Base-by-base conservation (phyloP, 2,797 vertebrate genomes). In the Catamblyrhynchus diadema region DNA sequence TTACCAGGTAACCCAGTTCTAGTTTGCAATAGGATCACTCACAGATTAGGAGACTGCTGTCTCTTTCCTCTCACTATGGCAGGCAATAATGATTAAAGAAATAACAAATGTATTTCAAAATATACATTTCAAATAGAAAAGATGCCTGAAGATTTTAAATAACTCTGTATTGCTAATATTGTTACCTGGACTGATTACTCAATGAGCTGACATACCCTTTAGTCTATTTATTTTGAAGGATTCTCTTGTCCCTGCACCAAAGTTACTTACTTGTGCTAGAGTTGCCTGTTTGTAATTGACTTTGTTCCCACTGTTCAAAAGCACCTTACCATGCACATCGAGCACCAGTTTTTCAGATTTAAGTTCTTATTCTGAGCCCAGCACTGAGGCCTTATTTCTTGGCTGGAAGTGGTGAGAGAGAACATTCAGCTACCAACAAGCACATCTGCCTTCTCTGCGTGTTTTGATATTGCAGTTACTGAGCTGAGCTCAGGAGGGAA, bases 371-470 rank as follows among this genome's bases (percentile, higher is more conserved):
- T 79, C 45, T 80, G 30, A 84, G 48, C 54, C n/a, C 28, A 70
- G 51, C 13, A 50, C 28, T 84, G 51, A 45, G 45, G 51, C 19
- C 48, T 90, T 78, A 59, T 90, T 91, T 83, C 59, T 94, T 88
- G 79, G 25, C 90, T 92, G 54, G 37, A 81, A 88, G 13, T 44
- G n/a, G 12, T 91, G 42, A 86, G 90, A 86, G 93, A 65, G 59
- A 77, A 59, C 41, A 86, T 84, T 86, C 62, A 91, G 45, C 87
- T 94, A 88, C 69, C 42, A 81, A 2, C 42, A 25, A 88, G 44
- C 69, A 75, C 79, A 94, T 91, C 91, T 96, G 79, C 69, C 69
- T 83, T 81, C 61, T 91, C 75, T 86, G 54, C 81, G 47, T 92
- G 72, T 51, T 93, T 88, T 79, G 53, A 54, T 86, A 37, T 69